phyloP scores from a whole-genome alignment of 2,797 vertebrate species.

The Emydoidea blandingii region DNA sequence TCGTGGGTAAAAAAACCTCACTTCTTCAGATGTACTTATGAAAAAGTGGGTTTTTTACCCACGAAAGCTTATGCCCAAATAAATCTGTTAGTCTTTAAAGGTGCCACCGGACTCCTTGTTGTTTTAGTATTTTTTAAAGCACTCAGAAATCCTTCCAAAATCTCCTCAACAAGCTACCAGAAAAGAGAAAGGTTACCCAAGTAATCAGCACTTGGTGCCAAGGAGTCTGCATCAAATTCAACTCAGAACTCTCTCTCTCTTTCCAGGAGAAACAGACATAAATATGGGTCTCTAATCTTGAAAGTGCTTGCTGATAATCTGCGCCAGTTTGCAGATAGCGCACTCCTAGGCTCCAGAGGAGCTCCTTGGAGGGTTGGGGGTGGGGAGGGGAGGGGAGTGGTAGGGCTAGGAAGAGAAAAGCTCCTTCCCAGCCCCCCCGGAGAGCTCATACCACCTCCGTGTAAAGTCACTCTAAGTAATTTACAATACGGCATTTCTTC shows the following conservation, averaged over 20 bases:
- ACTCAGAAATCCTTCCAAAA: not conserved
- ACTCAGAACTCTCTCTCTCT: not conserved
- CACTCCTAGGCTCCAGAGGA: not conserved
- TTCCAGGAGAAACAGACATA: conserved; percentile 47
- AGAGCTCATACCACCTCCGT: not conserved
- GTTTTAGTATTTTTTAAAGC: not conserved
- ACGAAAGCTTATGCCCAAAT: too few species aligned
- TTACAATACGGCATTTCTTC: not conserved
- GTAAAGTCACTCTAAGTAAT: not conserved
- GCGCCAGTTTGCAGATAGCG: conserved; percentile 55
- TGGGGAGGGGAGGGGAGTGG: not conserved
- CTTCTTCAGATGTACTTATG: too few species aligned
- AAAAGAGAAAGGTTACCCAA: conserved; percentile 35
- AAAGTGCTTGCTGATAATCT: not conserved
- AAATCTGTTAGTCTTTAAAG: too few species aligned
- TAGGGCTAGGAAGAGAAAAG: not conserved
- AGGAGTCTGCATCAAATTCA: conserved; percentile 57
- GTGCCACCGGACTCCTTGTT: too few species aligned
- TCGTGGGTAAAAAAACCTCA: too few species aligned
- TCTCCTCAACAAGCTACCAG: not conserved
- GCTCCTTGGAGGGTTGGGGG: rapidly evolving
- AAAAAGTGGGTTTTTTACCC: too few species aligned
- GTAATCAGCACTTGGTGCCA: conserved; percentile 62
- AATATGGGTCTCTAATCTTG: conserved; percentile 67
- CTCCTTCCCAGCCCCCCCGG: not conserved